Percentiles rank a stretch among this genome's conserved stretches.
Evolutionary conservation across 1,140 invertebrate species (phyloP).

Genomic region (Bombus cullumanus): DNA sequence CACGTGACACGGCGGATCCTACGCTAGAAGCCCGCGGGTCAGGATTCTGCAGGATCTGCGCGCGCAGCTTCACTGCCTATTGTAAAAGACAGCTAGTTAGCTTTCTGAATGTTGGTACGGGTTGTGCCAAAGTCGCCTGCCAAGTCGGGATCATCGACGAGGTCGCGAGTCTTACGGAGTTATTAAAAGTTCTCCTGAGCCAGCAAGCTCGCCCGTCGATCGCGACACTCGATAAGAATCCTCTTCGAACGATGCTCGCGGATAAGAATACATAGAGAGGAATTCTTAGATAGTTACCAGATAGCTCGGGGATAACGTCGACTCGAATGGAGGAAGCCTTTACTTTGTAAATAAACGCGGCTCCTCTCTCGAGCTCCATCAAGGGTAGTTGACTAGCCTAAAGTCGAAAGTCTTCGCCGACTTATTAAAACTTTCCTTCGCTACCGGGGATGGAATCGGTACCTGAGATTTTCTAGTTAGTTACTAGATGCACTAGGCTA

Average conservation of each 20-base stretch:
- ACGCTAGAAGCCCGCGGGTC: slow-evolving; percentile 40
- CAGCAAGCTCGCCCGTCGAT: neutral
- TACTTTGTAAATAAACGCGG: slow-evolving; percentile 6
- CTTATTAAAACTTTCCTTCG: slow-evolving; percentile 10
- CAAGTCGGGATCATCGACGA: slow-evolving; percentile 1
- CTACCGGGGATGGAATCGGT: neutral
- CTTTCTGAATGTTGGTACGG: neutral
- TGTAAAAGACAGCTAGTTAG: slow-evolving; percentile 7
- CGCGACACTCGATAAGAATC: slow-evolving; percentile 1
- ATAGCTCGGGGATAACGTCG: neutral
- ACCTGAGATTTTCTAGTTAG: neutral
- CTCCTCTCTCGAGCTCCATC: neutral
- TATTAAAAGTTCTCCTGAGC: slow-evolving; percentile 27
- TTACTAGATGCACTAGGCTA: neutral
- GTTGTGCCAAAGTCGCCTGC: neutral
- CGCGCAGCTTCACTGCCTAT: slow-evolving; percentile 32
- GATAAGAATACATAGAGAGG: neutral
- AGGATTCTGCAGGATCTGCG: slow-evolving; percentile 56
- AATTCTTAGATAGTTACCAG: slow-evolving; percentile 11
- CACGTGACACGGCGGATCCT: slow-evolving; percentile 39
- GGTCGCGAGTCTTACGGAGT: neutral
- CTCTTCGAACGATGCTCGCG: neutral
- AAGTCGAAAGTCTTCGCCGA: neutral
- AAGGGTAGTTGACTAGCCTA: neutral
- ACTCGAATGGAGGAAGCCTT: neutral